Conservation (phyloP, 2,888 invertebrate genomes). For the Spodoptera littoralis region DNA sequence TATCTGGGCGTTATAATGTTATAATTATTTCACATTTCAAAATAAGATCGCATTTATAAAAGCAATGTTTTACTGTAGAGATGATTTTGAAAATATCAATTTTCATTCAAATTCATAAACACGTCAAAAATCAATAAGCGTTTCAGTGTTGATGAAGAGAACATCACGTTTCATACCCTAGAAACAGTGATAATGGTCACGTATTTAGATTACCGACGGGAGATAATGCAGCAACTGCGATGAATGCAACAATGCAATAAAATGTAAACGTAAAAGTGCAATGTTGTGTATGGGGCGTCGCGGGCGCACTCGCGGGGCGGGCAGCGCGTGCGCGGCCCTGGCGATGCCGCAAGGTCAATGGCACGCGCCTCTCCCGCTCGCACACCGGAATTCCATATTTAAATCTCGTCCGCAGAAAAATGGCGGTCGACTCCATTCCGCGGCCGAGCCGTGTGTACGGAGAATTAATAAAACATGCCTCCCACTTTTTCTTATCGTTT, state of each 20-base stretch:
- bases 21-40: no score
- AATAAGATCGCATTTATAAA: no score
- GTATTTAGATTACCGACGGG: constrained; percentile 28
- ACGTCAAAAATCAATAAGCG: no score
- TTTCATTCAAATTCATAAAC: no score
- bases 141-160: no score
- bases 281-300: constrained; percentile 64
- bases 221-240: constrained; percentile 43
- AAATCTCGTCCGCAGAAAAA: constrained; percentile 89
- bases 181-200: constrained; percentile 9
- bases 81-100: no score
- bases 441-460: constrained; percentile 80
- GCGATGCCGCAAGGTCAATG: constrained; percentile 85
- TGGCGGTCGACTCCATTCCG: constrained; percentile 87
- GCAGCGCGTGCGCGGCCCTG: constrained; percentile 85
- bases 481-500: constrained; percentile 80
- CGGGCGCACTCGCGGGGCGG: constrained; percentile 67
- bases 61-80: no score
- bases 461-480: constrained; percentile 88
- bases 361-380: constrained; percentile 87
- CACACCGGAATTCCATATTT: constrained; percentile 89
- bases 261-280: constrained; percentile 69
- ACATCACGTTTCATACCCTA: neutral
- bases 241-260: constrained; percentile 59
- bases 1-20: no score